Percentiles rank a stretch among this genome's conserved stretches.
Conservation (phyloP, 2,113 vertebrate genomes). For the Salvelinus fontinalis region DNA sequence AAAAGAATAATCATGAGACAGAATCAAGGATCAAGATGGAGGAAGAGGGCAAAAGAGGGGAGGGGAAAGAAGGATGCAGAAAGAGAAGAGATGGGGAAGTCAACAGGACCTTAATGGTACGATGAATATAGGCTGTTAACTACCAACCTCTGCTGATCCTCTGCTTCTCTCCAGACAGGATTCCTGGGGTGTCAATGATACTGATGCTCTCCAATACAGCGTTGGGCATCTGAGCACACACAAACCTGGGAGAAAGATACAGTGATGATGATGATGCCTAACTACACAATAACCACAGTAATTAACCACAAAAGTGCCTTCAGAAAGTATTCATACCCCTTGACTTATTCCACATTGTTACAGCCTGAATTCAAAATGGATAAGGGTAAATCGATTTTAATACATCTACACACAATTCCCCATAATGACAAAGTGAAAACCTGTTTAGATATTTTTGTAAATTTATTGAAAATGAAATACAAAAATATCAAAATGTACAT, state of each 20-base stretch:
- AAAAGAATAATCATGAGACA: too few relatives aligned
- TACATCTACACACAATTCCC: too few relatives aligned
- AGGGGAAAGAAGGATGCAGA: background rate
- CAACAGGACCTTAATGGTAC: background rate
- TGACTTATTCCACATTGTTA: too few relatives aligned
- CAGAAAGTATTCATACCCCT: background rate
- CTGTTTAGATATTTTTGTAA: too few relatives aligned
- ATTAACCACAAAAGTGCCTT: background rate
- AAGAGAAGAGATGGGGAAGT: background rate
- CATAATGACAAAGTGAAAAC: too few relatives aligned
- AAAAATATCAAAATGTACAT: too few relatives aligned
- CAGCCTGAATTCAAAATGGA: too few relatives aligned
- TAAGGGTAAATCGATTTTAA: too few relatives aligned
- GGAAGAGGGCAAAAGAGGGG: background rate
- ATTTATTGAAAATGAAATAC: too few relatives aligned
- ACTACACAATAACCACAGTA: background rate
- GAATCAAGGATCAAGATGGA: background rate
- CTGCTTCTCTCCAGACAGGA: slow-evolving; percentile 23
- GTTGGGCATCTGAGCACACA: slow-evolving; percentile 24
- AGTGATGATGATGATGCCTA: background rate
- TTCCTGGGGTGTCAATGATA: slow-evolving; percentile 21
- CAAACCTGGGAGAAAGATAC: slow-evolving; percentile 2
- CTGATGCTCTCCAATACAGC: slow-evolving; percentile 28
- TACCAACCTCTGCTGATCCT: slow-evolving; percentile 45
- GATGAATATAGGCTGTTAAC: background rate